phyloP scores from a whole-genome alignment of 2,797 vertebrate species.

The Limosa lapponica region DNA sequence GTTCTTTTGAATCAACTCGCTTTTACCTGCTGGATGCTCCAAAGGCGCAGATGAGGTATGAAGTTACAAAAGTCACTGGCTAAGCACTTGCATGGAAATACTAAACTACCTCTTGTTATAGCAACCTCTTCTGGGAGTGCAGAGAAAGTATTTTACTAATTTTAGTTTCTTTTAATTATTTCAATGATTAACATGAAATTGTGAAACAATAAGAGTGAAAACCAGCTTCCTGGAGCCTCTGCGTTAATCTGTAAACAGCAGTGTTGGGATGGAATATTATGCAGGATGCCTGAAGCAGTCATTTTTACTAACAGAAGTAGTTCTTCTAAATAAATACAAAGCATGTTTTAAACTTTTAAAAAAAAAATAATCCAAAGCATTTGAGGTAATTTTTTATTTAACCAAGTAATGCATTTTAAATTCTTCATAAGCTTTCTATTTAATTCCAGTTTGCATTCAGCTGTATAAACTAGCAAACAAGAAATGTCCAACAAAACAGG shows the following conservation, averaged over 20 bases:
- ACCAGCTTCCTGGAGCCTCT: neutral
- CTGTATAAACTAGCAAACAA: neutral
- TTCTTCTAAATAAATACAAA: neutral
- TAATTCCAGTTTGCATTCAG: neutral
- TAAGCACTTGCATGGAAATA: neutral
- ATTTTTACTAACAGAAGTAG: neutral
- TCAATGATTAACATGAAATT: neutral
- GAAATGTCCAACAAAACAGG: neutral
- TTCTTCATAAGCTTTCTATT: neutral
- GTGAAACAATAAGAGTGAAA: neutral
- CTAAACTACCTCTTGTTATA: neutral
- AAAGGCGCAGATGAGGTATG: neutral
- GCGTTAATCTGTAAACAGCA: neutral
- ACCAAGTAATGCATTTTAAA: neutral
- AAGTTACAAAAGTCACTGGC: neutral
- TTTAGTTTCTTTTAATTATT: neutral
- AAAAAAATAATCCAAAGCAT: neutral
- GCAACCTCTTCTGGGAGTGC: neutral
- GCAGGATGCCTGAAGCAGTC: neutral
- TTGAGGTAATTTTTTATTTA: neutral
- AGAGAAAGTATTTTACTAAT: neutral
- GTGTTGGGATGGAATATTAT: neutral
- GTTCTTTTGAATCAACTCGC: neutral
- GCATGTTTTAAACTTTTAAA: neutral
- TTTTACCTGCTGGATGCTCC: neutral